Percentiles rank a stretch among this genome's conserved stretches.
Conservation (phyloP, 2,888 invertebrate species). For the Linnaemya tessellans region DNA sequence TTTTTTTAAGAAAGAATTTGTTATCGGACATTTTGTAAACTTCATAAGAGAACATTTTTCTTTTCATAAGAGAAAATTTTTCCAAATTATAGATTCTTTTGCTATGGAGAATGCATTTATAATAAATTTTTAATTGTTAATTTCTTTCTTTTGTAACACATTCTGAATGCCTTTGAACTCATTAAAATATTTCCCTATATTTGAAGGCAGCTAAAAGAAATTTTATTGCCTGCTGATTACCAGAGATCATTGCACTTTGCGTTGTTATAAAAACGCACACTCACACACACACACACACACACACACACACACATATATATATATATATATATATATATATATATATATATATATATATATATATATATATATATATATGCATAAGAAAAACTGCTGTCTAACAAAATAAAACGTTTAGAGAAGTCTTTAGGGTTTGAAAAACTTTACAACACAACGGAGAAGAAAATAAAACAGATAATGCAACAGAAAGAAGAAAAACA, state of each 20-base stretch:
- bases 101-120: not conserved
- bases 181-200: slow-evolving; percentile 60
- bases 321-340: too few relatives aligned
- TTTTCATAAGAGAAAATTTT: too few relatives aligned
- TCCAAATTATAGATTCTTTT: not conserved
- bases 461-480: slow-evolving; percentile 38
- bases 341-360: too few relatives aligned
- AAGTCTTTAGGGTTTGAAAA: not conserved
- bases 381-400: slow-evolving; percentile 15
- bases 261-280: not conserved
- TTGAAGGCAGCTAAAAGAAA: slow-evolving; percentile 16
- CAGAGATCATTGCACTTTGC: slow-evolving; percentile 75
- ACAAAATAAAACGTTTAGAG: slow-evolving; percentile 7
- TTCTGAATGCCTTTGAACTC: slow-evolving; percentile 41
- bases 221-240: slow-evolving; percentile 60
- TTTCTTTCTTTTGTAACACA: slow-evolving; percentile 34
- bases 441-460: slow-evolving; percentile 36
- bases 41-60: too few relatives aligned
- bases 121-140: not conserved
- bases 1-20: too few relatives aligned
- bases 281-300: not conserved
- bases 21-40: too few relatives aligned
- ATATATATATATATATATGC: too few relatives aligned
- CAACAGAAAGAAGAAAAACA: slow-evolving; percentile 13
- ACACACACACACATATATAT: not conserved